Evolutionary conservation across 2,888 invertebrate genomes (phyloP), one percentile per base, ranked within the genome.

Genomic region (Plagodis pulveraria): DNA sequence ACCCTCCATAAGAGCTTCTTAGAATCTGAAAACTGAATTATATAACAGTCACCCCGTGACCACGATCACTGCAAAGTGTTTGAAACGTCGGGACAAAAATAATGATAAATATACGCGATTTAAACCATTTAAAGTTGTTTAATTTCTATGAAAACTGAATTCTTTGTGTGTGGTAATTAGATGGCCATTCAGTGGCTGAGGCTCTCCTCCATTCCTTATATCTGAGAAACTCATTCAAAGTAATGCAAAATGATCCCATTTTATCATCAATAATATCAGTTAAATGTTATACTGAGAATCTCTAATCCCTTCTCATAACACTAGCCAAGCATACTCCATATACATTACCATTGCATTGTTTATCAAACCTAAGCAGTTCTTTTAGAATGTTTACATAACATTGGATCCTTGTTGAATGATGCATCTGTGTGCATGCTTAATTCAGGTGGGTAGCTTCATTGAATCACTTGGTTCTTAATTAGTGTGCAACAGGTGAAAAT

Each of bases 311-410:
- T 58, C 48, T 49, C 38, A 48, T 40, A 58, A 58, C 40, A 51
- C 36, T 11, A 41, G 10, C 12, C 42, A 22, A 49, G 11, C n/a
- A 34, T 44, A 41, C 36, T 8, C 1, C 36, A 22, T 36, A 8
- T 8, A 36, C 8, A 36, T 36, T 36, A 8, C 36, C 6, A 36
- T 6, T 8, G 8, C 8, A 36, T 11, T 56, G 53, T 53, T 50
- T 56, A 50, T 50, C 9, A 41, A 52, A 43, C 7, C 42, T 61
- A 12, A 56, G 41, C 42, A 53, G 43, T 32, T 51, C 22, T 22
- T 22, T 47, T 49, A 33, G 38, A 41, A 52, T 56, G 49, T 52
- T 60, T 62, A 52, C 58, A 56, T 45, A 62, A 50, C 43, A 43
- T 42, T 5, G 8, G 33, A 46, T 33, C n/a, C 1, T 41, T 42